Conservation (phyloP, 2,113 vertebrate species). For the Geococcyx californianus region DNA sequence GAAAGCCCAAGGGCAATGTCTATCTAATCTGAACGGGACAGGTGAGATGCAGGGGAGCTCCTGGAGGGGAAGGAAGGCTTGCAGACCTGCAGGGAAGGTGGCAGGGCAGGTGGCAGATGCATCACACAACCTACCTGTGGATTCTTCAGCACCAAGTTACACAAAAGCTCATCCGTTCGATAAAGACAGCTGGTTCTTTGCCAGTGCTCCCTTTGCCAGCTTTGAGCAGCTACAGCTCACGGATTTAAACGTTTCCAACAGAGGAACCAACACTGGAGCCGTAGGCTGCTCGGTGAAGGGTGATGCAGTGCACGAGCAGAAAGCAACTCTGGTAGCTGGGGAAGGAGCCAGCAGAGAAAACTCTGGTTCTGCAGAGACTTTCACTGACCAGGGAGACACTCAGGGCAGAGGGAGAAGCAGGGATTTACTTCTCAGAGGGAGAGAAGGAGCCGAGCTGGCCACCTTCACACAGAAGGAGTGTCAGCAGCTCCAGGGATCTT, state of each 20-base stretch:
- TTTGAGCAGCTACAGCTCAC: background rate
- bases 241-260: background rate
- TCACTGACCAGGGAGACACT: background rate
- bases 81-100: background rate
- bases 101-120: background rate
- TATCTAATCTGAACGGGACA: accelerated
- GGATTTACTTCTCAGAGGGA: background rate
- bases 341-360: background rate
- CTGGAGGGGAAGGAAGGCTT: background rate
- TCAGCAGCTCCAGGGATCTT: background rate
- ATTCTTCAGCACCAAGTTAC: background rate
- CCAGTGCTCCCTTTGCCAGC: background rate
- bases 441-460: background rate
- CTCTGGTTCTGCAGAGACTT: background rate
- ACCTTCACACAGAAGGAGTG: background rate
- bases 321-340: background rate
- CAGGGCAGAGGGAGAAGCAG: background rate
- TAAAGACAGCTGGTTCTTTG: background rate
- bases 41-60: background rate
- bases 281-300: background rate
- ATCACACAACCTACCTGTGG: background rate
- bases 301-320: accelerated
- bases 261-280: background rate
- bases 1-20: accelerated
- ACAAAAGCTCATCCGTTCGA: background rate